Evolutionary conservation across 2,888 invertebrate species (phyloP).

Genomic region (Tuberolachnus salignus): DNA sequence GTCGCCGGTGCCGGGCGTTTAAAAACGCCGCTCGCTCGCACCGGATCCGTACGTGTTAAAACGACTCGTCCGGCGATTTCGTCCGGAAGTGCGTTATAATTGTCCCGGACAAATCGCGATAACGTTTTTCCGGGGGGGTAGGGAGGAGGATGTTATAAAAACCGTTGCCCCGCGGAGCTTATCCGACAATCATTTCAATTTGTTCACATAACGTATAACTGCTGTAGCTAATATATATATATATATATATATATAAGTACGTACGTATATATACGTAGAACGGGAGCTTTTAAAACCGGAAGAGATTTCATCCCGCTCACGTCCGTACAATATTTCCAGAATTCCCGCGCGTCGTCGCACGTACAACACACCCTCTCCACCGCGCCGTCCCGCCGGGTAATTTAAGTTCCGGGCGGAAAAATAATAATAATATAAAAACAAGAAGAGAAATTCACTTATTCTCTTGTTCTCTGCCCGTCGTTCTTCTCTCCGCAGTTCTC

Average conservation of each 20-base stretch:
- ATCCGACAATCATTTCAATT: conserved; percentile 36
- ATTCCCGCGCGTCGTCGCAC: not conserved
- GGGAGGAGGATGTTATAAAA: too few species aligned
- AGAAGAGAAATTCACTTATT: conserved; percentile 12
- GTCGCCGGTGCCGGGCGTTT: too few species aligned
- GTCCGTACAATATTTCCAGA: conserved; percentile 42
- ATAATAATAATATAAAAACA: too few species aligned
- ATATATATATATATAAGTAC: too few species aligned
- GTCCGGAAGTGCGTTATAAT: conserved; percentile 23
- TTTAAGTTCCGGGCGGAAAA: conserved; percentile 27
- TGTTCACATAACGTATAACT: conserved; percentile 2
- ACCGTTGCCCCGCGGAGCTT: conserved; percentile 18
- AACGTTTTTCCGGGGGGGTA: conserved; percentile 20
- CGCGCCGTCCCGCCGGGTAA: not conserved
- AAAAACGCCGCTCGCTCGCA: too few species aligned
- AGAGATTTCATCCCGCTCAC: conserved; percentile 33
- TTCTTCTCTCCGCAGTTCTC: too few species aligned
- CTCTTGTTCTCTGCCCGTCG: too few species aligned
- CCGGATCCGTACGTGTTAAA: conserved; percentile 44
- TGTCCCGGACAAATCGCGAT: not conserved
- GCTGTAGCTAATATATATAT: too few species aligned
- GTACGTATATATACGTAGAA: too few species aligned
- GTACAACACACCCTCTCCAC: not conserved
- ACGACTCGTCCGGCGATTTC: conserved; percentile 26
- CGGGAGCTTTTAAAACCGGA: conserved; percentile 19